phyloP scores from a whole-genome alignment of 2,797 vertebrate genomes.

The Carcharodon carcharias region DNA sequence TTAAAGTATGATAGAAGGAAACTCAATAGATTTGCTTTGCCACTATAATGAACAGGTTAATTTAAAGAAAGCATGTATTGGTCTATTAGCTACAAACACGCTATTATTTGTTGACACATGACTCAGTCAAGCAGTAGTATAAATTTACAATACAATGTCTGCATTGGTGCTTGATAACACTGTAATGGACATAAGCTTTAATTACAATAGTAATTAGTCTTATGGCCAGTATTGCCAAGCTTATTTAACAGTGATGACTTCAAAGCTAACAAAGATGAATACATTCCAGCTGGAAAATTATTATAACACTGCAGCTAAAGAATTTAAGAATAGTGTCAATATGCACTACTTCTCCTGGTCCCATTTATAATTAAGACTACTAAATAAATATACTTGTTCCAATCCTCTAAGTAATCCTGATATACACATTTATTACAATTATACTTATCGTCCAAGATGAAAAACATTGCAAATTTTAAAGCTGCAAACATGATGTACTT shows the following conservation, averaged over 20 bases:
- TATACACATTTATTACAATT: neutral
- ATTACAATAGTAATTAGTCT: neutral
- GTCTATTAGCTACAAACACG: neutral
- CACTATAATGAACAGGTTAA: neutral
- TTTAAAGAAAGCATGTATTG: neutral
- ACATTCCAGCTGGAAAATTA: neutral
- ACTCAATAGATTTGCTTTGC: neutral
- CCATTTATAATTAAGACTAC: neutral
- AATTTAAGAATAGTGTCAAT: neutral
- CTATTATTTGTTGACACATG: neutral
- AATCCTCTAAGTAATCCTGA: neutral
- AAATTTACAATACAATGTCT: neutral
- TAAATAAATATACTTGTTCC: neutral
- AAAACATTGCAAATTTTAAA: conserved; percentile 36
- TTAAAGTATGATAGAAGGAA: neutral
- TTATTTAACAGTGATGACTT: neutral
- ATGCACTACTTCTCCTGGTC: neutral
- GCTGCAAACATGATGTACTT: conserved; percentile 19
- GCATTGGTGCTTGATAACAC: neutral
- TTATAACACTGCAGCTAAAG: neutral
- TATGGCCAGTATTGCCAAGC: neutral
- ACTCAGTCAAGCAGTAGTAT: neutral
- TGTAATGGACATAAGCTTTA: neutral
- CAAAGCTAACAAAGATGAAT: neutral
- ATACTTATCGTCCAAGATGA: neutral